Percentiles rank a stretch among this genome's conserved stretches.
Evolutionary conservation across 2,888 invertebrate species (phyloP).

Genomic region (Chydorus sphaericus): DNA sequence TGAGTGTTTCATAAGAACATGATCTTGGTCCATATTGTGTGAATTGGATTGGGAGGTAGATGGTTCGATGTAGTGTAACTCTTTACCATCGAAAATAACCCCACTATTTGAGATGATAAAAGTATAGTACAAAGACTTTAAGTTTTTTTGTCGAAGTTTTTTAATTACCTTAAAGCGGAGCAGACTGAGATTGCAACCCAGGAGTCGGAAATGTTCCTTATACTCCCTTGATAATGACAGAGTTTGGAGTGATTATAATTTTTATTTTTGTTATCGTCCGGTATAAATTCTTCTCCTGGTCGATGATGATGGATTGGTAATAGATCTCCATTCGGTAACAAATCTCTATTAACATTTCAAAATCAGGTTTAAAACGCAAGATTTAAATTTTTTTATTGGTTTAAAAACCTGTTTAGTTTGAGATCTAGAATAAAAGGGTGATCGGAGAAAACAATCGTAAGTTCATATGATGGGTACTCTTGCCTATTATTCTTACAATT

Average conservation of each 20-base stretch:
- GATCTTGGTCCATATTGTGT: background rate
- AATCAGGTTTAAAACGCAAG: background rate
- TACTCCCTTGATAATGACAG: slow-evolving; percentile 47
- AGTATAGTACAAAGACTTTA: background rate
- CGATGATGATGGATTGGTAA: background rate
- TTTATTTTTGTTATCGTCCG: background rate
- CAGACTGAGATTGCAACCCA: slow-evolving; percentile 78
- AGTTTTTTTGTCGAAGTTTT: background rate
- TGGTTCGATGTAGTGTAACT: background rate
- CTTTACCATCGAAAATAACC: background rate
- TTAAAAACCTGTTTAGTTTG: background rate
- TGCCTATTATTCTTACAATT: no score
- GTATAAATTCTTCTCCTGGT: no score
- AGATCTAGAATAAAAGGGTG: background rate
- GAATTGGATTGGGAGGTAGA: background rate
- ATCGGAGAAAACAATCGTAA: background rate
- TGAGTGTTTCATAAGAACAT: background rate
- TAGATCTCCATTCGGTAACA: background rate
- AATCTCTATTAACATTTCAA: background rate
- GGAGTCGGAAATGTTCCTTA: slow-evolving; percentile 50
- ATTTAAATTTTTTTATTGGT: background rate
- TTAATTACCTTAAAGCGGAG: slow-evolving; percentile 35
- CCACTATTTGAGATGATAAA: background rate
- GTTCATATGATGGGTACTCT: no score
- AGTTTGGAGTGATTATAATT: background rate